Conservation (phyloP, 2,113 vertebrate species). For the Cacatua alba region DNA sequence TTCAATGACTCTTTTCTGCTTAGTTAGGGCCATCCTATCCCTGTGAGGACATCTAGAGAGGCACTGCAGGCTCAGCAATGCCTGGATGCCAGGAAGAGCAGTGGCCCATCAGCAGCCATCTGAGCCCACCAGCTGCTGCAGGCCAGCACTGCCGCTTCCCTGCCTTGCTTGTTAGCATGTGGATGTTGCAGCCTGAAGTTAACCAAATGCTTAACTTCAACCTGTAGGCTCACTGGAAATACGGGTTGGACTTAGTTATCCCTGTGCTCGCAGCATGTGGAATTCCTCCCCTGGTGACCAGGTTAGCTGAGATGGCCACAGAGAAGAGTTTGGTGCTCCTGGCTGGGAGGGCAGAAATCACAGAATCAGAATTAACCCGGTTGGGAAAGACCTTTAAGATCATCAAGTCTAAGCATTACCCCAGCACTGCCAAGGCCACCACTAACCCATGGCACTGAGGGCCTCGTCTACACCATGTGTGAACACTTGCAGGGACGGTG, state of each 20-base stretch:
- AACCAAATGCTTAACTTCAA: not conserved
- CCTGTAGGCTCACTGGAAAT: too few species aligned
- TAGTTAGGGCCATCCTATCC: not conserved
- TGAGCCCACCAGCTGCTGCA: not conserved
- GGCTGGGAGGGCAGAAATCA: not conserved
- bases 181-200: too few species aligned
- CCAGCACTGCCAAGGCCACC: not conserved
- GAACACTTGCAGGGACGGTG: too few species aligned
- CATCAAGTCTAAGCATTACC: not conserved
- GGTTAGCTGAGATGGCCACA: too few species aligned
- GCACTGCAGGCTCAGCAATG: not conserved
- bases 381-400: not conserved
- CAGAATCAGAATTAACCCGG: not conserved
- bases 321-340: fast-evolving
- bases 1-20: not conserved
- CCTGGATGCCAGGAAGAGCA: not conserved
- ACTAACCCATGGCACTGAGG: not conserved
- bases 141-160: not conserved
- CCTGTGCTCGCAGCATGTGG: not conserved
- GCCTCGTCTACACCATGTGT: too few species aligned
- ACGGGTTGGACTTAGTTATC: not conserved
- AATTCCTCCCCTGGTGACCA: not conserved
- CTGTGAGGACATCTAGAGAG: not conserved
- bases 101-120: not conserved
- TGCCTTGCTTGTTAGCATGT: not conserved